Evolutionary conservation across 2,113 vertebrate genomes (phyloP).

Genomic region (Anser brachyrhynchus): DNA sequence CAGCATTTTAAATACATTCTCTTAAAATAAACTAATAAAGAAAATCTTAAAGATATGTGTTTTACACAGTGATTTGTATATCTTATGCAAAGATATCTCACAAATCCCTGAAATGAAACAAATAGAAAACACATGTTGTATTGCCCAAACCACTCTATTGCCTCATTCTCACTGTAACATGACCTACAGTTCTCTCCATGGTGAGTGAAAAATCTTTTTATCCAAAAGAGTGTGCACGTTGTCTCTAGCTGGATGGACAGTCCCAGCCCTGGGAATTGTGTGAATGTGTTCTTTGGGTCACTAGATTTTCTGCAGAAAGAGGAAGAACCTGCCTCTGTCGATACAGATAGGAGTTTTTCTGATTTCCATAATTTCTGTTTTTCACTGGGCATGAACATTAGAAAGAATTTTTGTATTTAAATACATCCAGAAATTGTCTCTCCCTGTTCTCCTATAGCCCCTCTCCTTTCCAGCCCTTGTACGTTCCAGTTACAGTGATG

Average conservation of each 20-base stretch:
- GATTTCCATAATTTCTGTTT: background rate
- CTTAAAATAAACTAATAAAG: background rate
- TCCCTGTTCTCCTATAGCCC: background rate
- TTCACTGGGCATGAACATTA: background rate
- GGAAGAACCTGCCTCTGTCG: background rate
- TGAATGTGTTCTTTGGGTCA: background rate
- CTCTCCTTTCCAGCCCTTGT: background rate
- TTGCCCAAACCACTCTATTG: background rate
- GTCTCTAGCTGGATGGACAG: background rate
- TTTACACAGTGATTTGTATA: background rate
- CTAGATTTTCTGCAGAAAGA: background rate
- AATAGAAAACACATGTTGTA: background rate
- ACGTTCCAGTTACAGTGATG: accelerated
- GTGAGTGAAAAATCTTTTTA: background rate
- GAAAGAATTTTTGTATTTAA: background rate
- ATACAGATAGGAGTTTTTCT: background rate
- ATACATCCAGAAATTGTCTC: background rate
- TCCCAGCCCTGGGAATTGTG: background rate
- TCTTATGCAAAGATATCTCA: background rate
- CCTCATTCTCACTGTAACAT: background rate
- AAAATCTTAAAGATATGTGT: background rate
- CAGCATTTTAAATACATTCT: background rate
- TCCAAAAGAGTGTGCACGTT: accelerated
- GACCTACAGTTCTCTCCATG: background rate
- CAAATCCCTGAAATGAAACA: background rate